Conservation (phyloP, 2,113 vertebrate species). For the Mirounga angustirostris region DNA sequence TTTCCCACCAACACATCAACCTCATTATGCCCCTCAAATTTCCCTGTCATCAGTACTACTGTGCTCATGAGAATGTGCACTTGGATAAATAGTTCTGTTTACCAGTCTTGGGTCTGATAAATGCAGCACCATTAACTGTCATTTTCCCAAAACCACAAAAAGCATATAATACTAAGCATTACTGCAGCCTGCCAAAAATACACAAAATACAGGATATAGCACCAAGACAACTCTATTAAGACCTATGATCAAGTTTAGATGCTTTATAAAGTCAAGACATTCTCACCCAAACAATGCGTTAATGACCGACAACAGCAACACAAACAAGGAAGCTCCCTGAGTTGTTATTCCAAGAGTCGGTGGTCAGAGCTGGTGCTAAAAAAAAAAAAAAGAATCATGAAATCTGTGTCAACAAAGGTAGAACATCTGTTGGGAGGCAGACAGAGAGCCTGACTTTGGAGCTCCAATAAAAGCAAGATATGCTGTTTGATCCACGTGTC, state of each 20-base stretch:
- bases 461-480: not conserved
- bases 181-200: constrained; percentile 46
- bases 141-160: constrained; percentile 66
- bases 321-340: not conserved
- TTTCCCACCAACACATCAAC: constrained; percentile 63
- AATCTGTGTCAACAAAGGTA: constrained; percentile 42
- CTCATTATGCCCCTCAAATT: constrained; percentile 57
- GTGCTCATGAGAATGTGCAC: constrained; percentile 22
- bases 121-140: constrained; percentile 61
- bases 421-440: constrained; percentile 32
- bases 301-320: constrained; percentile 30
- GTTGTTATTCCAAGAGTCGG: not conserved
- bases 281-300: not conserved
- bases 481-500: not conserved
- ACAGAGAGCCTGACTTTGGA: not conserved
- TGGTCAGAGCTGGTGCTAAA: not conserved
- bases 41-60: constrained; percentile 20
- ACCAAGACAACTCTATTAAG: constrained; percentile 59
- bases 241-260: not conserved
- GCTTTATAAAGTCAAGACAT: constrained; percentile 42
- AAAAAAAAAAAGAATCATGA: constrained; percentile 22
- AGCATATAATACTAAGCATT: constrained; percentile 30
- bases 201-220: not conserved
- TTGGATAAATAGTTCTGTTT: constrained; percentile 65
- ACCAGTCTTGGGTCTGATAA: constrained; percentile 54